These are phyloP conservation scores for Gnatocerus cornutus DNA, from an alignment of 2,888 invertebrate genomes.

Conservation along the genomic window DNA sequence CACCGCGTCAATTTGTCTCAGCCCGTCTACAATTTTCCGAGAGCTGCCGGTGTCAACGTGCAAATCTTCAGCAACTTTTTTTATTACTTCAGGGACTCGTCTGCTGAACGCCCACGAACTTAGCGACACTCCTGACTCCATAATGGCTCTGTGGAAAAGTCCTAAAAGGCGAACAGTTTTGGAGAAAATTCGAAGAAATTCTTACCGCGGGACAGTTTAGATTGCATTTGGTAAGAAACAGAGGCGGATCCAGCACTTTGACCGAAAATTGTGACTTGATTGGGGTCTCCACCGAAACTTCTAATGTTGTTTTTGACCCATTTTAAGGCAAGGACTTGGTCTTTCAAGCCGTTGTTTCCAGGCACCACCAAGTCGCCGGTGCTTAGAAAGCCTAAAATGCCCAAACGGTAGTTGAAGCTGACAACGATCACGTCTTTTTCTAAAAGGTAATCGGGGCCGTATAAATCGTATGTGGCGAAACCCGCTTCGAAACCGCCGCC, in stretches of 20 bases:
- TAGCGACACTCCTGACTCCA: constrained; percentile 61
- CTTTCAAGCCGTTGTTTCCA: constrained; percentile 61
- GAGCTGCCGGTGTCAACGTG: constrained; percentile 55
- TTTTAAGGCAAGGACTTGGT: constrained; percentile 59
- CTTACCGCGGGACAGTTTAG: constrained; percentile 53
- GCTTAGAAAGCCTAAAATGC: constrained; percentile 63
- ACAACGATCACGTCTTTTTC: constrained; percentile 62
- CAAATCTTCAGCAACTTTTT: constrained; percentile 55
- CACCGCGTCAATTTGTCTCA: constrained; percentile 55
- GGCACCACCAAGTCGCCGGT: constrained; percentile 59
- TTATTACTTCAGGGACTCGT: constrained; percentile 54
- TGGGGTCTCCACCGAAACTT: constrained; percentile 58
- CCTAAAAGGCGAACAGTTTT: constrained; percentile 33
- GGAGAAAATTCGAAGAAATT: neutral
- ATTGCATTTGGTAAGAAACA: constrained; percentile 58
- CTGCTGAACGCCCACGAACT: constrained; percentile 59
- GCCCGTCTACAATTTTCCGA: constrained; percentile 52
- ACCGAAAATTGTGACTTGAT: constrained; percentile 59
- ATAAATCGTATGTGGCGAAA: constrained; percentile 55
- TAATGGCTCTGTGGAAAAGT: constrained; percentile 58
- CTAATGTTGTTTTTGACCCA: constrained; percentile 59
- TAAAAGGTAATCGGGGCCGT: constrained; percentile 62
- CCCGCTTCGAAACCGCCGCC: constrained; percentile 61
- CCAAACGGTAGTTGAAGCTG: constrained; percentile 63
- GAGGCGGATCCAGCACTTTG: constrained; percentile 61